Percentiles rank a stretch among this genome's conserved stretches.
Evolutionary conservation across 2,888 invertebrate genomes (phyloP).

Genomic region (Lepas anatifera): DNA sequence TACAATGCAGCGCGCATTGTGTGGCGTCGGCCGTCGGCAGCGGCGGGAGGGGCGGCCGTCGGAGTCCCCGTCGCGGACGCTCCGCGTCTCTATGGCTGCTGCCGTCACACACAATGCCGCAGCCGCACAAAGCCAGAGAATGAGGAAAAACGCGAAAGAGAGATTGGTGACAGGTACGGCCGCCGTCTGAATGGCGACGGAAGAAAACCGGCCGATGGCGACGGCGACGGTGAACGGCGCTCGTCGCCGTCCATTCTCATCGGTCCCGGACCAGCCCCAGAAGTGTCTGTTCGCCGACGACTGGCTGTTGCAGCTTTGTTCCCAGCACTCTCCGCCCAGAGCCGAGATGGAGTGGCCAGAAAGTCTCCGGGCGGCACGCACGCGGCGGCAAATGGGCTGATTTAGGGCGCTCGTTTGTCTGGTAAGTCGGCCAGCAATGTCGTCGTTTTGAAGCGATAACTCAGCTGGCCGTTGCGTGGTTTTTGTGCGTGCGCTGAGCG

Average conservation of each 20-base stretch:
- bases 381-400: neutral
- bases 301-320: too few relatives aligned
- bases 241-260: too few relatives aligned
- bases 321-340: neutral
- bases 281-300: too few relatives aligned
- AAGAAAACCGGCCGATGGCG: neutral
- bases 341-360: neutral
- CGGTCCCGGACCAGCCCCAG: too few relatives aligned
- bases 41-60: neutral
- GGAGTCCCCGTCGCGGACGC: neutral
- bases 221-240: neutral
- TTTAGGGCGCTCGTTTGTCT: neutral
- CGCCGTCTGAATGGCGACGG: neutral
- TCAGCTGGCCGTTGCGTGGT: neutral
- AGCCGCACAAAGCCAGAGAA: neutral
- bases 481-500: neutral
- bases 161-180: conserved; percentile 8
- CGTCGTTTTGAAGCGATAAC: neutral
- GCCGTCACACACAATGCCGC: neutral
- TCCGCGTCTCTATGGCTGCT: neutral
- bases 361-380: too few relatives aligned
- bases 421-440: neutral
- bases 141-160: neutral
- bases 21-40: neutral
- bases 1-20: neutral